These are phyloP conservation scores for Camponotus pennsylvanicus DNA, from an alignment of 1,140 invertebrate species.

Conservation along the genomic window DNA sequence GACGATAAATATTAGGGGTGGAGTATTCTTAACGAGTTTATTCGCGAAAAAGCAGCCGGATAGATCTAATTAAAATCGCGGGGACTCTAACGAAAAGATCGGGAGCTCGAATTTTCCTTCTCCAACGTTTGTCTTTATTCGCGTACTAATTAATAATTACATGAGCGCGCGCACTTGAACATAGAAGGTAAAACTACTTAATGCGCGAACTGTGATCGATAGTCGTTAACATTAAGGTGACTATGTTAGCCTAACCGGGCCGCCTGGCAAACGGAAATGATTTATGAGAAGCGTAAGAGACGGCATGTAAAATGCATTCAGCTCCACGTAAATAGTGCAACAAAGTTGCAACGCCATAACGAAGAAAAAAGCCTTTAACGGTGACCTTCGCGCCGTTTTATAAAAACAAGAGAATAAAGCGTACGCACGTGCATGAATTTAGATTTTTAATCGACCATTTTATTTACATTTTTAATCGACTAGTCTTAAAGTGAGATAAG, in stretches of 20 bases:
- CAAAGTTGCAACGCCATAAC: conserved; percentile 43
- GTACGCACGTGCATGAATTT: conserved; percentile 29
- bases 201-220: conserved; percentile 67
- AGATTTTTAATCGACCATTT: conserved; percentile 53
- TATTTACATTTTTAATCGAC: conserved; percentile 47
- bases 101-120: background rate
- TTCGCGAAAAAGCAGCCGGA: conserved; percentile 29
- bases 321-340: conserved; percentile 51
- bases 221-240: conserved; percentile 70
- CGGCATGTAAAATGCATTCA: conserved; percentile 58
- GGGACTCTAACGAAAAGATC: background rate
- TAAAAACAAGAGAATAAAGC: conserved; percentile 2
- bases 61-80: conserved; percentile 42
- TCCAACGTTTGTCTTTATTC: conserved; percentile 5
- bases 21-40: conserved; percentile 42
- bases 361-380: conserved; percentile 43
- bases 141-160: conserved; percentile 67
- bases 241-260: conserved; percentile 55
- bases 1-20: background rate
- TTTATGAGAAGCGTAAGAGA: conserved; percentile 62
- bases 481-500: conserved; percentile 31
- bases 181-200: conserved; percentile 41
- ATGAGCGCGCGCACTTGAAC: conserved; percentile 18
- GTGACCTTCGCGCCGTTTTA: conserved; percentile 50
- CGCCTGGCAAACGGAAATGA: conserved; percentile 60